These are phyloP conservation scores for Ceyx margarethae DNA, from an alignment of 2,113 vertebrate genomes.

Conservation along the genomic window DNA sequence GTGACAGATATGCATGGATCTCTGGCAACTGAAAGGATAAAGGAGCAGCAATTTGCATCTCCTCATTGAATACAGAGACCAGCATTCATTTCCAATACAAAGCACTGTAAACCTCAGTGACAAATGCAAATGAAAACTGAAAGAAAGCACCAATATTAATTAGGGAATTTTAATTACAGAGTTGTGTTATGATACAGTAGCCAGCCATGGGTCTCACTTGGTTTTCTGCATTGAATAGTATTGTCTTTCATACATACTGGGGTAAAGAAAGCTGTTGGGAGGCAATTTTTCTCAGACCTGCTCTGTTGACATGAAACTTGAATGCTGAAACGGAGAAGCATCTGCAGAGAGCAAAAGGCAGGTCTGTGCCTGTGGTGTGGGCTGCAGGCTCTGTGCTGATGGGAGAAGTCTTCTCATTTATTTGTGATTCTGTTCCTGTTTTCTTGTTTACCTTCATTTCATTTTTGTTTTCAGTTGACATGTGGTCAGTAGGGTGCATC, in stretches of 20 bases:
- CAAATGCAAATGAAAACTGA: conserved; percentile 57
- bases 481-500: conserved; percentile 99
- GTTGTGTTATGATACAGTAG: neutral
- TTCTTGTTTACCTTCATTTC: conserved; percentile 82
- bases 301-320: neutral
- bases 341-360: neutral
- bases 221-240: conserved; percentile 16
- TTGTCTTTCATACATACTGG: conserved; percentile 11
- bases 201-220: neutral
- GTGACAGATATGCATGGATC: conserved; percentile 18
- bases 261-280: neutral
- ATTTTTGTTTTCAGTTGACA: conserved; percentile 93
- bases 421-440: conserved; percentile 74
- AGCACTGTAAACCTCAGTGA: conserved; percentile 26
- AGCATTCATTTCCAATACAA: conserved; percentile 54
- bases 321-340: neutral
- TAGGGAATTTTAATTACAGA: conserved; percentile 64
- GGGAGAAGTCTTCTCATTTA: conserved; percentile 66
- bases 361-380: neutral
- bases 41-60: conserved; percentile 53
- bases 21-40: conserved; percentile 37
- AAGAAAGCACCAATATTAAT: conserved; percentile 28
- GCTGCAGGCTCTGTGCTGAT: neutral
- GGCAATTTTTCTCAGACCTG: neutral
- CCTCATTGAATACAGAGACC: conserved; percentile 39